Evolutionary conservation across 2,888 invertebrate genomes (phyloP).

Genomic region (Andrena hattorfiana): DNA sequence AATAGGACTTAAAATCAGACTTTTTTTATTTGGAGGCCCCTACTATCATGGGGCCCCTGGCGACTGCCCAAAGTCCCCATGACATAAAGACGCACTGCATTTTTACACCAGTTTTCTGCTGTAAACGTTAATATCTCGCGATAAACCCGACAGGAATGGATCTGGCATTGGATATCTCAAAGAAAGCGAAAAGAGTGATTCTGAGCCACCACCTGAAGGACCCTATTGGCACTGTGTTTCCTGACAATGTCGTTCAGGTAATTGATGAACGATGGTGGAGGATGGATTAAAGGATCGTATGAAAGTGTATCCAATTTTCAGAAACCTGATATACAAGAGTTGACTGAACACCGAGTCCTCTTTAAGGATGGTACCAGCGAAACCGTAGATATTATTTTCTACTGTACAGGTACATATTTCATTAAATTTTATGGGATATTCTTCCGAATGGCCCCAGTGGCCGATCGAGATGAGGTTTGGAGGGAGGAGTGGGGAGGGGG

Average conservation of each 20-base stretch:
- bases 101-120: neutral
- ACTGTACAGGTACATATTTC: slow-evolving; percentile 89
- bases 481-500: too few species aligned
- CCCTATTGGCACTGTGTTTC: slow-evolving; percentile 88
- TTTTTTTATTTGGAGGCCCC: too few species aligned
- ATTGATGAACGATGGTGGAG: neutral
- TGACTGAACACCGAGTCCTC: slow-evolving; percentile 86
- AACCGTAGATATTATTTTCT: slow-evolving; percentile 90
- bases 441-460: too few species aligned
- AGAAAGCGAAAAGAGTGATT: slow-evolving; percentile 85
- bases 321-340: slow-evolving; percentile 63
- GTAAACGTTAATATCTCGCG: neutral
- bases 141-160: slow-evolving; percentile 80
- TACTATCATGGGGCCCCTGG: too few species aligned
- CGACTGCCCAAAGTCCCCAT: too few species aligned
- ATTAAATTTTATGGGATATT: neutral
- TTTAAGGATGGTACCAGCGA: slow-evolving; percentile 90
- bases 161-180: slow-evolving; percentile 83
- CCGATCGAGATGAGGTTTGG: too few species aligned
- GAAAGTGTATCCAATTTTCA: too few species aligned
- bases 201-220: slow-evolving; percentile 90
- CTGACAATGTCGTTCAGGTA: slow-evolving; percentile 87
- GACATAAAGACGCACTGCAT: too few species aligned
- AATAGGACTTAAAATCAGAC: too few species aligned
- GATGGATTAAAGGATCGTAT: too few species aligned